phyloP scores from a whole-genome alignment of 2,113 vertebrate species.

The Zapornia atra region DNA sequence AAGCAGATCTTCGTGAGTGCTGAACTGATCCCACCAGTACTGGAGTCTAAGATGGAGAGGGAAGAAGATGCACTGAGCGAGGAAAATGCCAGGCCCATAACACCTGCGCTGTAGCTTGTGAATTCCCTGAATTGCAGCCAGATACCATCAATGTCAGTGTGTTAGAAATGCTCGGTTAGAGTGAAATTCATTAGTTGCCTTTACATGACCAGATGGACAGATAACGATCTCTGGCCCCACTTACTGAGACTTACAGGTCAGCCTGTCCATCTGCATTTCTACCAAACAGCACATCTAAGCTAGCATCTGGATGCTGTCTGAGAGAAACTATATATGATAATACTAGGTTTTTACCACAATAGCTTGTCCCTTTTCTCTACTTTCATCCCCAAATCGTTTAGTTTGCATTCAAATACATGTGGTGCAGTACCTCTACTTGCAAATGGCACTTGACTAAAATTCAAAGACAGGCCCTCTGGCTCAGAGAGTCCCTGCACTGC shows the following conservation, averaged over 20 bases:
- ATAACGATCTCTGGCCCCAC: neutral
- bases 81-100: neutral
- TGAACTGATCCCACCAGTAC: neutral
- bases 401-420: neutral
- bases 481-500: neutral
- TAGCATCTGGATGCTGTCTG: neutral
- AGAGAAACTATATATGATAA: neutral
- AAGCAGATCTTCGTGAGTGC: neutral
- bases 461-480: neutral
- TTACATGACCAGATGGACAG: conserved; percentile 33
- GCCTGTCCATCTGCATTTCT: neutral
- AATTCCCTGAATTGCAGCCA: conserved; percentile 20
- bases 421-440: neutral
- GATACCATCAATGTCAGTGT: neutral
- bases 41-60: neutral
- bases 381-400: neutral
- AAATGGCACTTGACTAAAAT: neutral
- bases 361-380: neutral
- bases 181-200: conserved; percentile 38
- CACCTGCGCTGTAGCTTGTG: neutral
- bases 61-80: neutral
- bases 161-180: neutral
- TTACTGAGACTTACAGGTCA: neutral
- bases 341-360: neutral
- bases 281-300: neutral